phyloP scores from a whole-genome alignment of 2,113 vertebrate species.

The Pheucticus melanocephalus region DNA sequence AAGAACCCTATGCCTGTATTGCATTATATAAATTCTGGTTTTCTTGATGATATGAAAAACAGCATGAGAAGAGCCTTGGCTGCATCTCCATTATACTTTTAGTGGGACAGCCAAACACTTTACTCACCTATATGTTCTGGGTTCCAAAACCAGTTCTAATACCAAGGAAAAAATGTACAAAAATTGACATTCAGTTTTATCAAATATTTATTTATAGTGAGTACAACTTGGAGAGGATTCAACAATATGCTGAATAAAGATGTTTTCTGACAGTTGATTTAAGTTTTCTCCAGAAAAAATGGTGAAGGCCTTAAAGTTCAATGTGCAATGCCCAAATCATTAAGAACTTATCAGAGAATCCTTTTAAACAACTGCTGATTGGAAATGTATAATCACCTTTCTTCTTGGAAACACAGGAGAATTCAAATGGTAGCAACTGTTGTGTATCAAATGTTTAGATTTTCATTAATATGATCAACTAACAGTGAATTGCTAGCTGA shows the following conservation, averaged over 20 bases:
- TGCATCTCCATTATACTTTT: background rate
- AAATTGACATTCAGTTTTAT: background rate
- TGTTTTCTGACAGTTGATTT: slow-evolving; percentile 56
- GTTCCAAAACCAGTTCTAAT: background rate
- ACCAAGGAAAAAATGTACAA: background rate
- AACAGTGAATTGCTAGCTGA: background rate
- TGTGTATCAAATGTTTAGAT: slow-evolving; percentile 9
- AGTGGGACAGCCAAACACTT: background rate
- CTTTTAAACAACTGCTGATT: slow-evolving; percentile 4
- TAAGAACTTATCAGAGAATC: slow-evolving; percentile 43
- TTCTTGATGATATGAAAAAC: background rate
- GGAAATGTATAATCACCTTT: slow-evolving; percentile 17
- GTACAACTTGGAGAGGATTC: slow-evolving; percentile 39
- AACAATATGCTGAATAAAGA: slow-evolving; percentile 30
- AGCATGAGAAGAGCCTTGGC: background rate
- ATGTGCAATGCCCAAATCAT: background rate
- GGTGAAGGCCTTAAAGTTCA: slow-evolving; percentile 36
- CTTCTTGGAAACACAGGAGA: background rate
- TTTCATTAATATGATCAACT: background rate
- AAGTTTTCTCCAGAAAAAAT: slow-evolving; percentile 68
- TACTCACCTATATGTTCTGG: background rate
- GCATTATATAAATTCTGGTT: background rate
- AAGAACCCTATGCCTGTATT: background rate
- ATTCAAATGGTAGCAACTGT: background rate
- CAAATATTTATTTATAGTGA: slow-evolving; percentile 18